phyloP scores from a whole-genome alignment of 1,140 invertebrate species.

The Rhyzopertha dominica region DNA sequence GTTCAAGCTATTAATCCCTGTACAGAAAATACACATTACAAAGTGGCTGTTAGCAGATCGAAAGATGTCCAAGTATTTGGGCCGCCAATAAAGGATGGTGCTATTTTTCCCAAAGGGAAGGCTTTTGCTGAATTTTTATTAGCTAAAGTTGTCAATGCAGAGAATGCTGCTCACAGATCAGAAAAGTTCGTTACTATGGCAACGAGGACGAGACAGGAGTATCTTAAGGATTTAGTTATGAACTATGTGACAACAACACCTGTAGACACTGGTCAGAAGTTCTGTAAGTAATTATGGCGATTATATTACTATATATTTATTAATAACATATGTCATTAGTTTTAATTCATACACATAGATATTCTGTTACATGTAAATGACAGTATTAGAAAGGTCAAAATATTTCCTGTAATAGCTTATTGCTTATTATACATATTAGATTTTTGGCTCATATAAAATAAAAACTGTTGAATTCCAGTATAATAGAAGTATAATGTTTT shows the following conservation, averaged over 20 bases:
- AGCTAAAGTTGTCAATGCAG: constrained; percentile 96
- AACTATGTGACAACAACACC: constrained; percentile 79
- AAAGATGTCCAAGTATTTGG: constrained; percentile 96
- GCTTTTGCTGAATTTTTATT: constrained; percentile 89
- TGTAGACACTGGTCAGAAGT: constrained; percentile 83
- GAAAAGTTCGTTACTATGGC: constrained; percentile 98
- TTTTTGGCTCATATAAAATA: no score
- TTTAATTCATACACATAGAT: no score
- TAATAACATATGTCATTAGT: background rate
- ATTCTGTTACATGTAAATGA: no score
- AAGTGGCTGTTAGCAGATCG: constrained; percentile 84
- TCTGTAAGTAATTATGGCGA: constrained; percentile 60
- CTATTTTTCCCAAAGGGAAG: constrained; percentile 81
- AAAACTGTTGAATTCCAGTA: no score
- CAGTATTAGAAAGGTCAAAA: no score
- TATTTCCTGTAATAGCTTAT: no score
- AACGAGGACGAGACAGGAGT: constrained; percentile 90
- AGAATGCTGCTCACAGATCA: constrained; percentile 92
- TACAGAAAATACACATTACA: constrained; percentile 84
- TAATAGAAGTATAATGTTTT: no score
- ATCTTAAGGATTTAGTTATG: constrained; percentile 84
- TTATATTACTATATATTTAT: background rate
- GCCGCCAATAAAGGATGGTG: constrained; percentile 81
- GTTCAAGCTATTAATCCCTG: constrained; percentile 86
- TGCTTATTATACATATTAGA: no score